Conservation (phyloP, 2,888 invertebrate species). For the Oligia latruncula region DNA sequence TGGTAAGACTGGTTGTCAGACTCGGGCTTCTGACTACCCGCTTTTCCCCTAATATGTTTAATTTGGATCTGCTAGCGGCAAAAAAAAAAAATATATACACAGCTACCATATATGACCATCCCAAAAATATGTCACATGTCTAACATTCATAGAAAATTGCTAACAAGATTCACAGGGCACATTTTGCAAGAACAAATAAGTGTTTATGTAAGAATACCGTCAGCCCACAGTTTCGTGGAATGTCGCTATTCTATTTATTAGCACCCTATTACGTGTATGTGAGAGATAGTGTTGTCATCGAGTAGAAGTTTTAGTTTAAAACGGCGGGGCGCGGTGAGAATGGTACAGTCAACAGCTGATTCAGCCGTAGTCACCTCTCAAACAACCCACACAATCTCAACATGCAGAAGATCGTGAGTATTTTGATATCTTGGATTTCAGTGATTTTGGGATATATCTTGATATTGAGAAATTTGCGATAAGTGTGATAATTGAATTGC, state of each 20-base stretch:
- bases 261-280: constrained; percentile 79
- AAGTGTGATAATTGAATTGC: constrained; percentile 6
- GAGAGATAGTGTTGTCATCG: constrained; percentile 70
- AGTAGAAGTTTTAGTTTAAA: constrained; percentile 50
- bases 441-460: not conserved
- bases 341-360: constrained; percentile 60
- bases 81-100: not conserved
- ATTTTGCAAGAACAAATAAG: constrained; percentile 71
- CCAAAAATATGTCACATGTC: constrained; percentile 38
- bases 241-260: constrained; percentile 79
- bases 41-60: not conserved
- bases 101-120: constrained; percentile 9
- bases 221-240: constrained; percentile 73
- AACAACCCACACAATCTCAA: constrained; percentile 46
- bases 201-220: constrained; percentile 72
- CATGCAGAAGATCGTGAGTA: constrained; percentile 69
- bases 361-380: constrained; percentile 43
- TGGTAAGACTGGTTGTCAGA: too few species aligned
- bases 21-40: too few species aligned
- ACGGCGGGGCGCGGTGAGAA: constrained; percentile 19
- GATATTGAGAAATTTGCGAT: not conserved
- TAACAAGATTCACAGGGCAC: constrained; percentile 55
- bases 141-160: constrained; percentile 23
- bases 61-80: not conserved
- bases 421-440: constrained; percentile 1